Evolutionary conservation across 2,113 vertebrate species (phyloP), one percentile per base, ranked within the genome.

Genomic region (Lanius collurio): DNA sequence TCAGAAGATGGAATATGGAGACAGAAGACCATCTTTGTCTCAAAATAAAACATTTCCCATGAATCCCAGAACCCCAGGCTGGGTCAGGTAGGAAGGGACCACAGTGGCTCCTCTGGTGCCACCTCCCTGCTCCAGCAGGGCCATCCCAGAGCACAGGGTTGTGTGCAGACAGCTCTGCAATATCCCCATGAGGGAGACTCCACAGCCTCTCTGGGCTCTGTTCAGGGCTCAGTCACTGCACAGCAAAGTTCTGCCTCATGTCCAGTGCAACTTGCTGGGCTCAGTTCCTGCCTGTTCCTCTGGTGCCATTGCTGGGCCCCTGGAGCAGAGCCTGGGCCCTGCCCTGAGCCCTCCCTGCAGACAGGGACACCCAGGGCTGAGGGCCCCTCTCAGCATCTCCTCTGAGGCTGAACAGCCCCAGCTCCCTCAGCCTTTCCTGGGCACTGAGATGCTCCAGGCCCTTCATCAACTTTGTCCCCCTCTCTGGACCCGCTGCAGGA

Each of bases 161-260:
- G 31, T 81, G 37, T 33, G 12, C 33, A 39, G 59, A 11, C 3
- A 4, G 2, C 1, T 44, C 33, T 74, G 44, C 77, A 59, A 33
- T 74, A 74, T n/a, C 10, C 2, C 33, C 33, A 15, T 19, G 52
- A 65, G 44, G 33, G n/a, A 65, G 10, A 57, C 14, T 28, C 67
- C 86, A 57, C 1, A 3, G 1, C 9, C 7, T 33, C 31, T 81
- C 76, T 81, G 68, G 59, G 0, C 42, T 65, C 76, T 44, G 44
- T 15, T 57, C 56, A 33, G 35, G 1, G n/a, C 28, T 47, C 0
- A 0, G 17, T 33, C 85, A 27, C 31, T 65, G 59, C 27, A 6
- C 59, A 41, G 65, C 7, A 2, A 62, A 41, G 30, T 55, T 63
- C n/a, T 21, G 0, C 39, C 33, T 39, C 39, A 0, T 62, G 28